A percentile compares a stretch with the other conserved stretches of the same genome.
Conservation (phyloP, 2,888 invertebrate genomes). For the Pseudoips prasinana region DNA sequence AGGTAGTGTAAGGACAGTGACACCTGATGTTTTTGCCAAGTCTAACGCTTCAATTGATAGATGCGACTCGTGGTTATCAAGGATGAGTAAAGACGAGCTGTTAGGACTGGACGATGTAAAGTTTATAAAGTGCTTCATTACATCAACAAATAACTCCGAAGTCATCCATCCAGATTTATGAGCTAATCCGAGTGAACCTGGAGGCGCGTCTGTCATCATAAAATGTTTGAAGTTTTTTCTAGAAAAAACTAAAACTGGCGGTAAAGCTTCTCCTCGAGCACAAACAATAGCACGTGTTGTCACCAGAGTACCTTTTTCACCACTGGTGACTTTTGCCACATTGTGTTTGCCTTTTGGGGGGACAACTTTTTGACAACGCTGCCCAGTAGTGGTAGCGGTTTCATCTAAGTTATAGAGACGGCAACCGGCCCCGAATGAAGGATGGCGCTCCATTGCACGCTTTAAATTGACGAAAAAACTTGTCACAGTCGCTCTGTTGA, state of each 20-base stretch:
- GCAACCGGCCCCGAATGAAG: constrained; percentile 5
- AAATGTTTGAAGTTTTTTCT: constrained; percentile 7
- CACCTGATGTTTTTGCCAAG: no score
- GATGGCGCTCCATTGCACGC: constrained; percentile 14
- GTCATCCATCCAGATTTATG: background rate
- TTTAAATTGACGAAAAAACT: constrained; percentile 21
- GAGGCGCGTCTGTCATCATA: constrained; percentile 14
- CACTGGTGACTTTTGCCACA: constrained; percentile 6
- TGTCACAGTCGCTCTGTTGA: constrained; percentile 15
- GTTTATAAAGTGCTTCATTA: background rate
- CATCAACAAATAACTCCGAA: background rate
- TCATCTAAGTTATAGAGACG: constrained; percentile 6
- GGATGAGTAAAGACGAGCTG: background rate
- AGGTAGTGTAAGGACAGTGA: background rate
- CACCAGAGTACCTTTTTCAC: constrained; percentile 6
- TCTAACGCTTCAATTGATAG: no score
- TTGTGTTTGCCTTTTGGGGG: constrained; percentile 11
- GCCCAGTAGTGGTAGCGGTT: constrained; percentile 8
- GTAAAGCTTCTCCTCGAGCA: constrained; percentile 16
- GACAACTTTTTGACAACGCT: constrained; percentile 9
- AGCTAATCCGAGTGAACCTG: constrained; percentile 19
- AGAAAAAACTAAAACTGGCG: constrained; percentile 23
- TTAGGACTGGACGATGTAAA: background rate
- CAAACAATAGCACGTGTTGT: constrained; percentile 18
- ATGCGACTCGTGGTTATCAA: background rate